These are phyloP conservation scores for Mareca penelope DNA, from an alignment of 2,797 vertebrate species.

Conservation along the genomic window DNA sequence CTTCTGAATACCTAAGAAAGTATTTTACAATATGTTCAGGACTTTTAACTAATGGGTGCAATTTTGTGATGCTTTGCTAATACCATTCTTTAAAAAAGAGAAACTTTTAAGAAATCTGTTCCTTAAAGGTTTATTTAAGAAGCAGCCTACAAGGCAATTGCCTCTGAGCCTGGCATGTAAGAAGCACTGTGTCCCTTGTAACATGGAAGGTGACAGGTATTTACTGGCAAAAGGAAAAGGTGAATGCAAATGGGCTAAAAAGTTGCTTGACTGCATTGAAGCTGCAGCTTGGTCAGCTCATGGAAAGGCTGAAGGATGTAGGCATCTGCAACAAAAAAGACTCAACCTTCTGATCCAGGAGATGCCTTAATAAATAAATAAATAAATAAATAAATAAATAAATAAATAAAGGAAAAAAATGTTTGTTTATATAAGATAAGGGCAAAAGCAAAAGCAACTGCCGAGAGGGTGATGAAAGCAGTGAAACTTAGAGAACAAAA, in stretches of 20 bases:
- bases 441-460: not conserved
- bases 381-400: too few species aligned
- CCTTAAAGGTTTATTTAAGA: not conserved
- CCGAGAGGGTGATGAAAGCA: not conserved
- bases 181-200: not conserved
- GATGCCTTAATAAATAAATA: not conserved
- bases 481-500: not conserved
- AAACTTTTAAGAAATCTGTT: not conserved
- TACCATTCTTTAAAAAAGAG: not conserved
- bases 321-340: not conserved
- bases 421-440: not conserved
- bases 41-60: not conserved
- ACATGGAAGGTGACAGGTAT: not conserved
- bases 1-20: not conserved
- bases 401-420: too few species aligned
- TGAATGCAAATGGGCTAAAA: not conserved
- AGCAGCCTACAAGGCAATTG: not conserved
- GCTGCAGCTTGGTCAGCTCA: not conserved
- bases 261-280: not conserved
- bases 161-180: not conserved
- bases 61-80: not conserved
- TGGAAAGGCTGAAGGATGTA: not conserved
- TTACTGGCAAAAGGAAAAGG: not conserved
- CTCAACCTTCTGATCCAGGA: not conserved
- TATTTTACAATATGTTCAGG: not conserved